These are phyloP conservation scores for Falco biarmicus DNA, from an alignment of 2,797 vertebrate genomes.

Conservation along the genomic window DNA sequence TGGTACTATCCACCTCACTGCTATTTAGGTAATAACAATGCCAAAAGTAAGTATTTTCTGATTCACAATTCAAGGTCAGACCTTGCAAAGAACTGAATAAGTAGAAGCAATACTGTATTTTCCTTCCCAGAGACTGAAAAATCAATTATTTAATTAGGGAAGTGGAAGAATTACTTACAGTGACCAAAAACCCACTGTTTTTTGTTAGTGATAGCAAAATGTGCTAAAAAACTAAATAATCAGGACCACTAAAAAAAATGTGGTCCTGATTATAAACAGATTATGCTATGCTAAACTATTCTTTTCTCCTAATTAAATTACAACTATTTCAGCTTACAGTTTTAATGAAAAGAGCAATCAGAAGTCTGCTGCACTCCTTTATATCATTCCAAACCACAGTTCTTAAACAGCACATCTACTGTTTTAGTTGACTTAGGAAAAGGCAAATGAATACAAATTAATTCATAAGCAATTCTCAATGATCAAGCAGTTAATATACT, in stretches of 20 bases:
- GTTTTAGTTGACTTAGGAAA: not conserved
- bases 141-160: not conserved
- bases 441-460: constrained; percentile 31
- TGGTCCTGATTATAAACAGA: not conserved
- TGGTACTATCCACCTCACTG: not conserved
- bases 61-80: not conserved
- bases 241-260: too few relatives aligned
- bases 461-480: constrained; percentile 56
- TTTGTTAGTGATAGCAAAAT: not conserved
- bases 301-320: not conserved
- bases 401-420: constrained; percentile 16
- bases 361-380: not conserved
- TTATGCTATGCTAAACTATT: not conserved
- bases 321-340: not conserved
- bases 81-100: not conserved
- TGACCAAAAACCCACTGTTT: not conserved
- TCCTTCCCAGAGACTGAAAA: not conserved
- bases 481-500: constrained; percentile 57
- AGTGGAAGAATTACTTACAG: not conserved
- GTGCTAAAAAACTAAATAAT: not conserved
- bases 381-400: constrained; percentile 1
- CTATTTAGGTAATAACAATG: not conserved
- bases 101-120: not conserved
- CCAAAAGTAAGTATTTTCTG: not conserved
- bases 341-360: not conserved